Conservation (phyloP, 2,797 vertebrate genomes). For the Cynopterus sphinx region DNA sequence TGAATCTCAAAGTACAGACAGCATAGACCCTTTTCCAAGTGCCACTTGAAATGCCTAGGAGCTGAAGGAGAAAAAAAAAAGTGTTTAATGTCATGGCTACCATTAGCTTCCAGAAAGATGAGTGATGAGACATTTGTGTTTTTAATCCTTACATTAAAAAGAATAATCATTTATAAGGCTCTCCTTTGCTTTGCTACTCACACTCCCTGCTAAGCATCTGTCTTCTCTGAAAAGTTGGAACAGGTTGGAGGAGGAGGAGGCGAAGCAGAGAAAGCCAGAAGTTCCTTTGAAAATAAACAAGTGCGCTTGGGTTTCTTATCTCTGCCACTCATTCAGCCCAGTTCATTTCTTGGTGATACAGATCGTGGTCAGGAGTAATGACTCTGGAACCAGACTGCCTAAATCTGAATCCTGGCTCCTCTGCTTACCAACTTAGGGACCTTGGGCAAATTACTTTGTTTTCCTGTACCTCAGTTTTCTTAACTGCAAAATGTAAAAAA, state of each 20-base stretch:
- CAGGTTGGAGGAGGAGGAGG: conserved; percentile 43
- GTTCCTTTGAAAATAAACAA: conserved; percentile 68
- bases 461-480: not conserved
- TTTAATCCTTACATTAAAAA: conserved; percentile 50
- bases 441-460: not conserved
- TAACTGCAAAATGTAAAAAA: not conserved
- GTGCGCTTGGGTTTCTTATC: conserved; percentile 50
- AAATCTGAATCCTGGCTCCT: not conserved
- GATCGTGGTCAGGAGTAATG: not conserved
- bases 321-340: not conserved
- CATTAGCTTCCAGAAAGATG: not conserved
- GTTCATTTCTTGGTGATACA: not conserved
- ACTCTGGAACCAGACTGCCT: too few species aligned
- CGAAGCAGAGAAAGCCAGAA: conserved; percentile 55
- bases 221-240: conserved; percentile 76
- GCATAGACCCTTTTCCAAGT: not conserved
- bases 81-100: not conserved
- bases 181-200: conserved; percentile 74
- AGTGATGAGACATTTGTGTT: conserved; percentile 4
- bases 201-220: conserved; percentile 76
- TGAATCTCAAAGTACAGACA: not conserved
- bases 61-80: not conserved
- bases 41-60: not conserved
- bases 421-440: not conserved
- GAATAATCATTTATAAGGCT: conserved; percentile 77